Base-by-base conservation (phyloP, 2,113 vertebrate species). In the Anas platyrhynchos region DNA sequence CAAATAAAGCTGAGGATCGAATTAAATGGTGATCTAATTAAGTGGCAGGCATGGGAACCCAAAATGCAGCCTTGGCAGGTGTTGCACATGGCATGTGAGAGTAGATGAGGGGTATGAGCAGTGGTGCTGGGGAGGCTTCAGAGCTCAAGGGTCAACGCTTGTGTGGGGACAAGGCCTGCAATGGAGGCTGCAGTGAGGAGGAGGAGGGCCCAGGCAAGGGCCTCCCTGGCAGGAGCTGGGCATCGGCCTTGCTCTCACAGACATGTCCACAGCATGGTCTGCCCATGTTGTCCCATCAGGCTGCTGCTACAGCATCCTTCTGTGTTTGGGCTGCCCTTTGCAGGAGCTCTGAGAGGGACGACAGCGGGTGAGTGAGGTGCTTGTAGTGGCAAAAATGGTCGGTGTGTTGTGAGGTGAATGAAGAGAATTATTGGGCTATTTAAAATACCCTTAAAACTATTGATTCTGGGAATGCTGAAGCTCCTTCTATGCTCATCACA, bases 1-100 rank as follows among this genome's bases (percentile, higher is more conserved):
- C 91, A 89, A 92, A 92, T 96, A 95, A 94, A 95, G 41, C 76
- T 74, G 71, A 86, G 55, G 80, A 83, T 91, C 0, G 0, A 86
- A 88, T 94, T 91, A 93, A 94, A 50, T 89, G 63, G 50, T 75
- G 86, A 85, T 96, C 63, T 95, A 85, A 93, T 94, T 88, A 95
- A 95, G 91, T 83, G 75, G 29, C 67, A 78, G 75, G 67, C 48
- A 36, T 54, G 46, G 78, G 80, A 92, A 94, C 90, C 74, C 86
- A 93, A 95, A 95, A 91, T 77, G 65, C 61, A 78, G 76, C 56
- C 31, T 61, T 90, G 73, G 58, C 81, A 95, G 91, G 77, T 93
- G 69, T 84, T 92, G 21, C 7, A 20, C 8, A 58, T 1, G 0
- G 43, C 22, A 1, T n/a, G 5, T 4, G 12, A 16, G 11, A 12